Base-by-base conservation (phyloP, 2,888 invertebrate species). In the Lasioglossum malachurum region DNA sequence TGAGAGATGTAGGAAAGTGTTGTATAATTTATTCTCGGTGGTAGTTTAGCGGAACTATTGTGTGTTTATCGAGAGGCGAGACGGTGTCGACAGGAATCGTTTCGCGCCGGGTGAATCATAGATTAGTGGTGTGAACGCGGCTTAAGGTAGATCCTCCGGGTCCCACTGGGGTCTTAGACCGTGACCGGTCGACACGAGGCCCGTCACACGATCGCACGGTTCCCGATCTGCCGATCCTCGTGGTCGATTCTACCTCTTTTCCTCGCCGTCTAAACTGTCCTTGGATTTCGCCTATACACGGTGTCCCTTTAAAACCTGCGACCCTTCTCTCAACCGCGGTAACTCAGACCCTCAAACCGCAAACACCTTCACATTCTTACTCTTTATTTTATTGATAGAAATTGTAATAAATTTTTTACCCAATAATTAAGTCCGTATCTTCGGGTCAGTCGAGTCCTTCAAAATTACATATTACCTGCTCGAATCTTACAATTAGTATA, bases 131-230 rank as follows among this genome's bases (percentile, higher is more conserved):
- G 88, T 86, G 90, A 81, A 88, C 75, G 81, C 76, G 73, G 87
- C 87, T 23, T 87, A 90, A 91, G 79, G 81, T 85, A 80, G 79
- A 80, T 86, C 82, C 85, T 79, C 53, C 82, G 84, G 82, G 82
- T 90, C 83, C 77, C 72, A 83, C 80, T 76, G 82, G 90, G 86
- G 83, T 83, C 89, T 90, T 75, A 83, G 88, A 91, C 87, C 89
- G 89, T 91, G 91, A 91, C 90, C 90, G 78, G 90, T 87, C 90
- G 88, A 91, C 91, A 84, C 91, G 88, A 76, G 84, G 79, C 79
- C 83, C 87, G 90, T 91, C 91, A 91, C 87, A 91, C 91, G 91
- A 91, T 91, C 88, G 89, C 91, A 90, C 83, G 90, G 86, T 91
- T 83, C 83, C 84, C 84, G 91, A 90, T 90, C 85, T 82, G 83